These are phyloP conservation scores for Sphyrna mokarran DNA, from an alignment of 2,113 vertebrate genomes.

Conservation along the genomic window DNA sequence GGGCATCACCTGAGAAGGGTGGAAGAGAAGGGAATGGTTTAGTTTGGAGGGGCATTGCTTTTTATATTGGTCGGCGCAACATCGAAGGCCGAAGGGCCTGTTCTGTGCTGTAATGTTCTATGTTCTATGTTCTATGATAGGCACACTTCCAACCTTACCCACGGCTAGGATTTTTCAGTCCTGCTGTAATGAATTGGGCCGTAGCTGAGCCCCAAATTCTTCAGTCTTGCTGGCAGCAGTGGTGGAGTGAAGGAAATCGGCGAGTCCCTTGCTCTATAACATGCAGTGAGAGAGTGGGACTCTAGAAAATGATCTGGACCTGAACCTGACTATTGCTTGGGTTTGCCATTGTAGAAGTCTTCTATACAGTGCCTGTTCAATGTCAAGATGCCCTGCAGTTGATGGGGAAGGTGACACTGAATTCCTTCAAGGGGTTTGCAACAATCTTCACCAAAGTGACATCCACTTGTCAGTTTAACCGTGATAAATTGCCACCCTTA, in stretches of 20 bases:
- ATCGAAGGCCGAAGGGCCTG: too few relatives aligned
- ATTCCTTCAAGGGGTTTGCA: neutral
- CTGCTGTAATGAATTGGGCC: too few relatives aligned
- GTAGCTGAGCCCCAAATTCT: too few relatives aligned
- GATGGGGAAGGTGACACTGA: neutral
- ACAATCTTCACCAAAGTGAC: neutral
- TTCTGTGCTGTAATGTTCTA: too few relatives aligned
- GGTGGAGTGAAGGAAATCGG: too few relatives aligned
- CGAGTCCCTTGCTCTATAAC: neutral
- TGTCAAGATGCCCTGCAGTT: neutral
- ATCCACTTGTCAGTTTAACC: neutral
- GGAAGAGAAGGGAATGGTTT: too few relatives aligned
- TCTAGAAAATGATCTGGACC: neutral
- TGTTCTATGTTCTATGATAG: too few relatives aligned
- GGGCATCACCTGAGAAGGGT: neutral
- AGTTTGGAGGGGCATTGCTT: too few relatives aligned
- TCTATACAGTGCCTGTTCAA: neutral
- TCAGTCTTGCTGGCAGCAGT: too few relatives aligned
- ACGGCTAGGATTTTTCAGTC: too few relatives aligned
- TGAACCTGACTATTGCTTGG: neutral
- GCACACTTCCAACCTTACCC: neutral
- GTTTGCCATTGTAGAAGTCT: neutral
- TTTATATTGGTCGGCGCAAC: too few relatives aligned
- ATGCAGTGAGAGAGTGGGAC: neutral
- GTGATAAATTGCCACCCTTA: neutral